Percentiles rank a stretch among this genome's conserved stretches.
Conservation (phyloP, 2,113 vertebrate genomes). For the Lontra canadensis region DNA sequence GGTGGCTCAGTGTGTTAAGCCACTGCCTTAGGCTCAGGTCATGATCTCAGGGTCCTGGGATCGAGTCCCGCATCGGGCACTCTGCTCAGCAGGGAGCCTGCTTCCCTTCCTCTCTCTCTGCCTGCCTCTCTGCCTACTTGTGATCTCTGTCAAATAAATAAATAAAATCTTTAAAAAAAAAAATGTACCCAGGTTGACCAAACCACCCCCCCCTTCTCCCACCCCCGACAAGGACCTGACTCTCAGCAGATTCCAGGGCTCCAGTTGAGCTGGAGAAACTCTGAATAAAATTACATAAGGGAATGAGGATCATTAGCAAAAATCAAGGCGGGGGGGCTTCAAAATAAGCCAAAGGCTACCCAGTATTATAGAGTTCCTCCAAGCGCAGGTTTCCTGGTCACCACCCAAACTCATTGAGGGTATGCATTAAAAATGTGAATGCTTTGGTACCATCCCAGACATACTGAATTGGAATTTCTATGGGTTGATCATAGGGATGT, state of each 20-base stretch:
- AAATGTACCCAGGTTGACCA: not conserved
- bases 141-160: too few relatives aligned
- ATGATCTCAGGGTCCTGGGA: too few relatives aligned
- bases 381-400: not conserved
- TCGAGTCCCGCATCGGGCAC: too few relatives aligned
- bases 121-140: too few relatives aligned
- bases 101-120: too few relatives aligned
- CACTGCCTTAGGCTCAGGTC: too few relatives aligned
- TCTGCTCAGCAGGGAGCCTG: too few relatives aligned
- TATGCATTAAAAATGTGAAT: not conserved
- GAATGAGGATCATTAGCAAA: not conserved
- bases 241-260: not conserved
- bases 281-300: not conserved
- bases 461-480: not conserved
- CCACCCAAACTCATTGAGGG: not conserved
- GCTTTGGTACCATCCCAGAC: not conserved
- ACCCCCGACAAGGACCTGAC: not conserved
- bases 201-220: too few relatives aligned
- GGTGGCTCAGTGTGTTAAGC: too few relatives aligned
- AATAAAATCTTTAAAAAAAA: too few relatives aligned
- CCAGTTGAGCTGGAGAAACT: not conserved
- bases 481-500: not conserved
- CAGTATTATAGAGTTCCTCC: rapidly evolving
- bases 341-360: not conserved
- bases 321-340: not conserved